Evolutionary conservation across 2,888 invertebrate species (phyloP).

Genomic region (Tillus elongatus): DNA sequence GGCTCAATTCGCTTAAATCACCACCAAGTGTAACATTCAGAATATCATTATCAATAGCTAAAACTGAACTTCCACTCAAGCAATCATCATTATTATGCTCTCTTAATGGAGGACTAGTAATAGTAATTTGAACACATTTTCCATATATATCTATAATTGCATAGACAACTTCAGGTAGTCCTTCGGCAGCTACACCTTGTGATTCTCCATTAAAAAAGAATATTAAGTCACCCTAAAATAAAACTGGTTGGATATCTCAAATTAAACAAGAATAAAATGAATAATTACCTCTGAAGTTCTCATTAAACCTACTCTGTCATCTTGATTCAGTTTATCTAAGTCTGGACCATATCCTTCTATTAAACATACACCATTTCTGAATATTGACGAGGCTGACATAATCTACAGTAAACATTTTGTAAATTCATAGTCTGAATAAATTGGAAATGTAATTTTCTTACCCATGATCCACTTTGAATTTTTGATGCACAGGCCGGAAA

Average conservation of each 20-base stretch:
- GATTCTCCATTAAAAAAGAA: slow-evolving; percentile 85
- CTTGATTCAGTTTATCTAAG: slow-evolving; percentile 72
- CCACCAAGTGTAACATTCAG: slow-evolving; percentile 40
- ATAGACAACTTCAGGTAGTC: slow-evolving; percentile 64
- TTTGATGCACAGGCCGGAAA: slow-evolving; percentile 70
- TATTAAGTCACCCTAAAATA: slow-evolving; percentile 63
- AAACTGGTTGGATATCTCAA: slow-evolving; percentile 11
- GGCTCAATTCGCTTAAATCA: slow-evolving; percentile 40
- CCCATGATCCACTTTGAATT: slow-evolving; percentile 77
- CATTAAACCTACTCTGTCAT: slow-evolving; percentile 78
- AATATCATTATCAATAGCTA: slow-evolving; percentile 41
- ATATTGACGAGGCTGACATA: slow-evolving; percentile 78
- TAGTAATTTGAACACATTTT: slow-evolving; percentile 70
- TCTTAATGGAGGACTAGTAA: slow-evolving; percentile 41
- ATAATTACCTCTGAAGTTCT: slow-evolving; percentile 62
- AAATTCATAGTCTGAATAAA: slow-evolving; percentile 8
- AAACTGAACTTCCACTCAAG: slow-evolving; percentile 41
- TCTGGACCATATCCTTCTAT: slow-evolving; percentile 79
- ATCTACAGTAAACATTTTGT: slow-evolving; percentile 45
- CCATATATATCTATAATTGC: slow-evolving; percentile 77
- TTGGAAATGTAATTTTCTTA: slow-evolving; percentile 28
- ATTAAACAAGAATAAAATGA: too few relatives aligned
- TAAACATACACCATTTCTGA: slow-evolving; percentile 74
- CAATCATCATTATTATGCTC: slow-evolving; percentile 44
- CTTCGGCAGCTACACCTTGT: slow-evolving; percentile 76